Conservation (phyloP, 2,113 vertebrate species). For the Gallinago media region DNA sequence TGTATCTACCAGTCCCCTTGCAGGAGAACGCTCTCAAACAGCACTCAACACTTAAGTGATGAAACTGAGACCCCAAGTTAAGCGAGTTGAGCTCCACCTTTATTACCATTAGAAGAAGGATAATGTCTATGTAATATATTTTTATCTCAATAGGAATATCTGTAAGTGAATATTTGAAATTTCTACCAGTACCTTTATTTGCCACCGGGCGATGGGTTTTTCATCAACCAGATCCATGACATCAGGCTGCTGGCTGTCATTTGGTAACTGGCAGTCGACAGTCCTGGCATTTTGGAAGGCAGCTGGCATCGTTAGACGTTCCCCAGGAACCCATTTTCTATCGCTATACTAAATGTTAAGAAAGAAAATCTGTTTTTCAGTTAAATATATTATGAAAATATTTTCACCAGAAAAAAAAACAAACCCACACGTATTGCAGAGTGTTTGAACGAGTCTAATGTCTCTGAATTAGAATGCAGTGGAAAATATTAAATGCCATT, state of each 20-base stretch:
- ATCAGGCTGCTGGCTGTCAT: constrained; percentile 54
- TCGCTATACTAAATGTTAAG: constrained; percentile 75
- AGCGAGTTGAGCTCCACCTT: background rate
- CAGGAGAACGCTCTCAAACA: background rate
- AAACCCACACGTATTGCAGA: fast-evolving
- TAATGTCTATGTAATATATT: background rate
- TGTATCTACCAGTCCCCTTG: background rate
- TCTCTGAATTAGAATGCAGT: background rate
- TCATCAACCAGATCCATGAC: constrained; percentile 48
- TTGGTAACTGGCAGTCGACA: constrained; percentile 84
- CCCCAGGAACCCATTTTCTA: constrained; percentile 79
- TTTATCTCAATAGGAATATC: background rate
- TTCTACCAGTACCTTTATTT: constrained; percentile 83
- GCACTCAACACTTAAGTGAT: background rate
- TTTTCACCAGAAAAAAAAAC: background rate
- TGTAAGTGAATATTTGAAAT: background rate
- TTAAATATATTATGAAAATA: background rate
- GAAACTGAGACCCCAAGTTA: background rate
- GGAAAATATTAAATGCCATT: background rate
- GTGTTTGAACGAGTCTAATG: background rate
- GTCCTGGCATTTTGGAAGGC: constrained; percentile 76
- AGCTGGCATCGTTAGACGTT: constrained; percentile 71
- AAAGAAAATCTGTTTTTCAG: constrained; percentile 19
- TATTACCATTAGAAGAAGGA: background rate
- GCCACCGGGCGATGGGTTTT: constrained; percentile 81